Evolutionary conservation across 2,113 vertebrate species (phyloP), one percentile per base, ranked within the genome.

Genomic region (Charadrius vociferus): DNA sequence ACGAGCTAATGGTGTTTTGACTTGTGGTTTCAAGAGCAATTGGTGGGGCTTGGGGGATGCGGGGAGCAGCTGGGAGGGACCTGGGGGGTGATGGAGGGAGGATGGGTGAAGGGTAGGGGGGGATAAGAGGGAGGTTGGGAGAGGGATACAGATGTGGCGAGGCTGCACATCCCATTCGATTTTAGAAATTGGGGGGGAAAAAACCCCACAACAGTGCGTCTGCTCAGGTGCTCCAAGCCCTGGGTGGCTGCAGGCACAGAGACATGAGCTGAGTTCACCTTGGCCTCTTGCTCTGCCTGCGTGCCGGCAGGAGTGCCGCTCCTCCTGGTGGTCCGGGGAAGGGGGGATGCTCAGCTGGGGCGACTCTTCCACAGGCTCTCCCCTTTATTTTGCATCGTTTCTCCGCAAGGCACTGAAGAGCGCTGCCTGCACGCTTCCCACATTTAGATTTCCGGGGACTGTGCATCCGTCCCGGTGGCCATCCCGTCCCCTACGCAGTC

Each of bases 31-130:
- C 77, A 70, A 66, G 67, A 95, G 74, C 70, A 62, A 89, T 91
- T 81, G 71, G 70, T 70, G 73, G 13, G 20, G 81, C 52, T 74
- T 6, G 27, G 85, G 92, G 94, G 93, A 70, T 39, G 62, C 12
- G 6, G 61, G 82, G 81, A 96, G 73, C 96, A 97, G 95, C 96
- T 97, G 95, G 82, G 63, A 56, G 82, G 86, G 92, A 86, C 32
- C 49, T 43, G 74, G 65, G 59, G 61, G 27, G 13, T 50, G 73
- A 39, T 14, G 63, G 37, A n/a, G 5, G 79, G 72, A 81, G 70
- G 74, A 72, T 26, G 86, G 70, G 67, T 50, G 65, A 73, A 67
- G 52, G 36, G 37, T 37, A 18, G 12, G 11, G 27, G 59, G 7
- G 2, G 4, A 1, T 2, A 9, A 22, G 20, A 18, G 37, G 20